phyloP scores from a whole-genome alignment of 1,140 invertebrate genomes.

The Tetranychus urticae region DNA sequence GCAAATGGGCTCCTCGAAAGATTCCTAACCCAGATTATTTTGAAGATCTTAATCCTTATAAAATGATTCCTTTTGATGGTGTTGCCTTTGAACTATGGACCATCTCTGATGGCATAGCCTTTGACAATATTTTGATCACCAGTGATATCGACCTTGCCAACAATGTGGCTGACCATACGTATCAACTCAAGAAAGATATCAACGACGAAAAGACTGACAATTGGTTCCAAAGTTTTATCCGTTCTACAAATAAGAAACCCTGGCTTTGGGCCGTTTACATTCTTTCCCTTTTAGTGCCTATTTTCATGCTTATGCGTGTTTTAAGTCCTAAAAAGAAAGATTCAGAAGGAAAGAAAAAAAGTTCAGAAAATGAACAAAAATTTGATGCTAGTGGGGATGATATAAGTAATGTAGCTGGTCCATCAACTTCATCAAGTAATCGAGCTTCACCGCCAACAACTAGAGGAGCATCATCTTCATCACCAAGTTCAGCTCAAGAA shows the following conservation, averaged over 20 bases:
- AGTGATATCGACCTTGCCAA: conserved; percentile 53
- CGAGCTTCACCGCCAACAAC: neutral
- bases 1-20: conserved; percentile 66
- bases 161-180: conserved; percentile 58
- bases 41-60: conserved; percentile 69
- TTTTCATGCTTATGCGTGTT: conserved; percentile 39
- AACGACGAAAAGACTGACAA: conserved; percentile 51
- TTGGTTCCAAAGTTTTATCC: conserved; percentile 46
- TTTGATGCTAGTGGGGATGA: conserved; percentile 1
- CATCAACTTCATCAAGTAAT: neutral
- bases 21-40: conserved; percentile 81
- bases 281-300: conserved; percentile 46
- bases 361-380: conserved; percentile 9
- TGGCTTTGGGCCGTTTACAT: conserved; percentile 74
- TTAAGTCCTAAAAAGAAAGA: conserved; percentile 28
- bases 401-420: neutral
- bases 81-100: conserved; percentile 94
- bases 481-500: neutral
- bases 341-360: conserved; percentile 28
- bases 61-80: conserved; percentile 49
- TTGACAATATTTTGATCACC: conserved; percentile 85
- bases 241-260: conserved; percentile 61
- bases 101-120: conserved; percentile 76
- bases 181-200: conserved; percentile 53
- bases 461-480: conserved; percentile 16